Percentiles rank a stretch among this genome's conserved stretches.
These are phyloP conservation scores for Engystomops pustulosus DNA, from an alignment of 2,113 vertebrate species.

Conservation along the genomic window DNA sequence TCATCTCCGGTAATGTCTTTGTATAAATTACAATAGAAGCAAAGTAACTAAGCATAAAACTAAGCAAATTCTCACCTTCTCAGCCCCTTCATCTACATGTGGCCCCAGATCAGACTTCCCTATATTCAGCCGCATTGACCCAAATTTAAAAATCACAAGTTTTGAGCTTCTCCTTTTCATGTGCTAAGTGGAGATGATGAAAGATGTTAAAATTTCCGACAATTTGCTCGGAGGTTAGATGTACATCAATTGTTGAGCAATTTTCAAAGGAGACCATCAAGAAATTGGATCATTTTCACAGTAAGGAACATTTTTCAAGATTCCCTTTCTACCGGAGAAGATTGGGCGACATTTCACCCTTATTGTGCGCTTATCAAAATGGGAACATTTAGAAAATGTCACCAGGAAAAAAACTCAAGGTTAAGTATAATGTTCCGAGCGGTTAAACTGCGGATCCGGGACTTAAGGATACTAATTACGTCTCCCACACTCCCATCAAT, in stretches of 20 bases:
- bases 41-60: not conserved
- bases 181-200: constrained; percentile 22
- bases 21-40: not conserved
- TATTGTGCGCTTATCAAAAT: constrained; percentile 38
- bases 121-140: not conserved
- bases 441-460: not conserved
- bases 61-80: not conserved
- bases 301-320: constrained; percentile 12
- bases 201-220: constrained; percentile 47
- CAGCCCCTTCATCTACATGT: not conserved
- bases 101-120: not conserved
- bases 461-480: constrained; percentile 25
- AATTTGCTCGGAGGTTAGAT: constrained; percentile 30
- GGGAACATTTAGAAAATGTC: constrained; percentile 43
- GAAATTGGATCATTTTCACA: constrained; percentile 55
- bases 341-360: constrained; percentile 24
- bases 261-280: constrained; percentile 55
- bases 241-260: constrained; percentile 44
- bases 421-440: constrained; percentile 22
- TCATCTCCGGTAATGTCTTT: not conserved
- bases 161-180: constrained; percentile 22
- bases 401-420: constrained; percentile 41
- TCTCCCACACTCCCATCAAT: constrained; percentile 2
- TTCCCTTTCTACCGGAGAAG: not conserved
- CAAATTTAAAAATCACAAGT: constrained; percentile 28